Evolutionary conservation across 2,113 vertebrate genomes (phyloP), one percentile per base, ranked within the genome.

Genomic region (Indicator indicator): DNA sequence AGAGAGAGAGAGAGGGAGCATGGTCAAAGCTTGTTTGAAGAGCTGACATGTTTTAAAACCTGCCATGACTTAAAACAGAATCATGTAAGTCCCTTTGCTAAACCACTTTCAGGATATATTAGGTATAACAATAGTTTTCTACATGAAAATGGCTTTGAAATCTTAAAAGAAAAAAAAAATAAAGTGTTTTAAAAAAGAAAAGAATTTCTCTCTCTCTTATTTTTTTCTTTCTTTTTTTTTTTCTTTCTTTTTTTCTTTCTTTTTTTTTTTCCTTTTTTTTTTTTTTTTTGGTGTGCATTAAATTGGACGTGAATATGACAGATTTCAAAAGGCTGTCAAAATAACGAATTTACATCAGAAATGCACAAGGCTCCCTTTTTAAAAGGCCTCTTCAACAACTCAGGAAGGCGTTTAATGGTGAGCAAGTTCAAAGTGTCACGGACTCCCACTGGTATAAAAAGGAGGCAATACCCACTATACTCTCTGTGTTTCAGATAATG

Each of bases 291-390:
- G 94, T 84, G 97, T 95, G 98, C 98, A 97, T 98, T 99, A 98
- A 99, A 99, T 98, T 98, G 98, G 98, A 98, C 96, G 98, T 98
- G 98, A 99, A 98, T 98, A 98, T 97, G 98, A 98, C 98, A 98
- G 97, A 98, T 98, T 98, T 97, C 94, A 98, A 99, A 98, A 98
- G 97, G 97, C 50, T 96, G 98, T 98, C 98, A 98, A 98, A 98
- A 98, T 98, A 99, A 99, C 98, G 98, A 99, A 99, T 99, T 99
- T 99, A 99, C 98, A 99, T 99, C 98, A 98, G 98, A 99, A 99
- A 99, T 98, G 98, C 97, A 97, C 80, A 44, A 89, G 86, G 98
- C 97, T 98, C 91, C 94, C 97, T 98, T 98, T 98, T 98, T 48
- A 48, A 98, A 98, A 98, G 98, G 98, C 98, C 98, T 98, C 98